Conservation (phyloP, 2,113 vertebrate species). For the Grus americana region DNA sequence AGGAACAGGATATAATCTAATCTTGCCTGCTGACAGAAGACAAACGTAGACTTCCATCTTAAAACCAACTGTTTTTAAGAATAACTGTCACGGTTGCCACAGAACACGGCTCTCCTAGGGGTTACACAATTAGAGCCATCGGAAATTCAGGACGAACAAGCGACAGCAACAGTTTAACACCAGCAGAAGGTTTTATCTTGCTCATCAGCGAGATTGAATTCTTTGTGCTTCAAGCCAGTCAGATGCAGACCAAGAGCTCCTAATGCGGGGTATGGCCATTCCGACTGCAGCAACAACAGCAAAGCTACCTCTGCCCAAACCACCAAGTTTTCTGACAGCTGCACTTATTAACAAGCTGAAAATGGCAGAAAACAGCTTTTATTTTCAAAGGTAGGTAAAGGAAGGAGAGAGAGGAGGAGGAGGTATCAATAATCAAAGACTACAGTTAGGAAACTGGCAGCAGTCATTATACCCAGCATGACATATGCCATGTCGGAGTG, state of each 20-base stretch:
- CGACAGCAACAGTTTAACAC: background rate
- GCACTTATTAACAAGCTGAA: background rate
- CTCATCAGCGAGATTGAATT: background rate
- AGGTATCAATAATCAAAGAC: background rate
- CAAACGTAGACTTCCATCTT: background rate
- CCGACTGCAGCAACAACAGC: background rate
- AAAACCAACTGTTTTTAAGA: background rate
- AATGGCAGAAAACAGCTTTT: background rate
- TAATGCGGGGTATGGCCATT: background rate
- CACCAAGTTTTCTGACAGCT: background rate
- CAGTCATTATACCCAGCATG: background rate
- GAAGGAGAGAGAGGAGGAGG: background rate
- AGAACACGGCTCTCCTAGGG: background rate
- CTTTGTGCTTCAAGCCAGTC: accelerated
- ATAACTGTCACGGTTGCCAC: background rate
- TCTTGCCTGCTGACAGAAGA: background rate
- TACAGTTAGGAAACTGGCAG: background rate
- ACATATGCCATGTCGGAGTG: background rate
- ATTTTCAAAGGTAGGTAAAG: background rate
- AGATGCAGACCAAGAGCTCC: background rate
- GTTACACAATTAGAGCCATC: background rate
- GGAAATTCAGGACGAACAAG: background rate
- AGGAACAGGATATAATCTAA: background rate
- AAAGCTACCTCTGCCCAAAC: background rate
- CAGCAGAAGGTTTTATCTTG: background rate